phyloP scores from a whole-genome alignment of 2,113 vertebrate species.

The Anarrhichthys ocellatus region DNA sequence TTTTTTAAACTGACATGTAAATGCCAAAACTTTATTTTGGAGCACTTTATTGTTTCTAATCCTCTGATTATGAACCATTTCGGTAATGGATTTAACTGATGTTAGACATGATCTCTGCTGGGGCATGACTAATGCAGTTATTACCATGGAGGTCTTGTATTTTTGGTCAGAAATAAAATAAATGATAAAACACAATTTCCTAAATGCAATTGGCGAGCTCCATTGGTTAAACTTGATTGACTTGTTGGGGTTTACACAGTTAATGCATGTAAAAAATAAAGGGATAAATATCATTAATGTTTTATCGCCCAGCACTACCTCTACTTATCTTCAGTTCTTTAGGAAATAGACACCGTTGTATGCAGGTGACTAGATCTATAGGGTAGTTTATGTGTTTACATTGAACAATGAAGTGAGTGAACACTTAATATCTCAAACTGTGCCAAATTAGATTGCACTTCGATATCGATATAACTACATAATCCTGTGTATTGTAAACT shows the following conservation, averaged over 20 bases:
- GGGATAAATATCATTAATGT: not conserved
- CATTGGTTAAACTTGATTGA: not conserved
- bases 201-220: not conserved
- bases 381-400: slow-evolving; percentile 59
- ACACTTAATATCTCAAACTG: slow-evolving; percentile 54
- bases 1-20: not conserved
- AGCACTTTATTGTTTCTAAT: not conserved
- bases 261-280: too few species aligned
- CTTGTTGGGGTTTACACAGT: not conserved
- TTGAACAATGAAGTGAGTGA: slow-evolving; percentile 41
- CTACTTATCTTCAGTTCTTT: slow-evolving; percentile 27
- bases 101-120: not conserved
- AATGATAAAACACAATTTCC: not conserved
- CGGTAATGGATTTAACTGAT: not conserved
- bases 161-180: not conserved
- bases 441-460: slow-evolving; percentile 65
- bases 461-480: slow-evolving; percentile 36
- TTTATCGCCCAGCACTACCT: slow-evolving; percentile 31
- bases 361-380: slow-evolving; percentile 34
- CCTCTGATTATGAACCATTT: not conserved
- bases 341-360: slow-evolving; percentile 41
- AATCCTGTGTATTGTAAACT: slow-evolving; percentile 54
- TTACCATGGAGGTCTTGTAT: too few species aligned
- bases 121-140: not conserved
- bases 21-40: not conserved